phyloP scores from a whole-genome alignment of 2,797 vertebrate species.

The Steatocranus sp. region DNA sequence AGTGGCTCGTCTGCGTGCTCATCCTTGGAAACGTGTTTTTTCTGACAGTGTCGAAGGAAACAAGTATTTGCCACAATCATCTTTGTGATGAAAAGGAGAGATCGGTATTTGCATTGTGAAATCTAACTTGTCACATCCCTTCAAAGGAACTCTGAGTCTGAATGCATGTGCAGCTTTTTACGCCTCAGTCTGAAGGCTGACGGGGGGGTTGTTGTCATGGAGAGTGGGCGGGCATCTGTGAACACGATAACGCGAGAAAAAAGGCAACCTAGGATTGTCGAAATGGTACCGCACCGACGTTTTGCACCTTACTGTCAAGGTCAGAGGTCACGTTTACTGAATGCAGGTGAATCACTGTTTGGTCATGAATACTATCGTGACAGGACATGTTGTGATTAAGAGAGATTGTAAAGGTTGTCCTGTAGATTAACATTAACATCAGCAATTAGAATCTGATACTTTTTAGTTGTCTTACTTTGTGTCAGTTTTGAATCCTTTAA shows the following conservation, averaged over 20 bases:
- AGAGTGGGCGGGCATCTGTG: background rate
- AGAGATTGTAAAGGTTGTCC: too few species aligned
- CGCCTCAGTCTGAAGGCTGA: background rate
- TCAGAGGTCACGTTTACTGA: background rate
- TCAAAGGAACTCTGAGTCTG: background rate
- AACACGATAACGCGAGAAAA: rapidly evolving
- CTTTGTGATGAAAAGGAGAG: background rate
- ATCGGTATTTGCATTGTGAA: background rate
- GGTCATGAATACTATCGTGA: too few species aligned
- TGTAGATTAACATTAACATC: background rate
- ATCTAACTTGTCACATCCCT: background rate
- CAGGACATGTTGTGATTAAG: too few species aligned
- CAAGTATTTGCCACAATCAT: background rate
- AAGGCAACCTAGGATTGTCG: rapidly evolving
- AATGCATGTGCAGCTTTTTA: background rate
- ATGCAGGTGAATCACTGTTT: background rate
- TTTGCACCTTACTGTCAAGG: background rate
- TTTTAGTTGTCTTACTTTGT: background rate
- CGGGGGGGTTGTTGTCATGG: background rate
- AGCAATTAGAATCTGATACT: background rate
- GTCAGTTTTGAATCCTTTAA: rapidly evolving
- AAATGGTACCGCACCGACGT: background rate
- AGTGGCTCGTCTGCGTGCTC: background rate
- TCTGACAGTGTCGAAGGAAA: background rate
- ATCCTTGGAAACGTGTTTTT: background rate